These are phyloP conservation scores for Cryptotermes secundus DNA, from an alignment of 1,140 invertebrate genomes.

Conservation along the genomic window DNA sequence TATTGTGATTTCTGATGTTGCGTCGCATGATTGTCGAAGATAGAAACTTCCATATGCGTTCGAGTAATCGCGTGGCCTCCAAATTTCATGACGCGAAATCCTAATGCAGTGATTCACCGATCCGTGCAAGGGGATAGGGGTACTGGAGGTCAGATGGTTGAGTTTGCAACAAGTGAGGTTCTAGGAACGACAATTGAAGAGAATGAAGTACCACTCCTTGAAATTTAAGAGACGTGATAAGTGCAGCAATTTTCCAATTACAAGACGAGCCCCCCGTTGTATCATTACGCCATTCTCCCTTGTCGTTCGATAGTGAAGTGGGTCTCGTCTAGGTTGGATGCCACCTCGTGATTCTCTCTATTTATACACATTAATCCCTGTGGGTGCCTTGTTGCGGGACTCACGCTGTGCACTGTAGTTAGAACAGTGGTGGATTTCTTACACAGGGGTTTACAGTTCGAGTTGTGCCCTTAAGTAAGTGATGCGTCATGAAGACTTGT, in stretches of 20 bases:
- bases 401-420: neutral
- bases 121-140: no score
- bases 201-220: neutral
- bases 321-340: neutral
- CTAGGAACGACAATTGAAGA: neutral
- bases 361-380: neutral
- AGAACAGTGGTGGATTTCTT: neutral
- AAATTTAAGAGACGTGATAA: neutral
- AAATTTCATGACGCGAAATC: no score
- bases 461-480: neutral
- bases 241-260: neutral
- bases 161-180: neutral
- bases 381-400: neutral
- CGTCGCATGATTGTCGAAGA: no score
- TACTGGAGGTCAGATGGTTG: no score
- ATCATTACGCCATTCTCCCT: neutral
- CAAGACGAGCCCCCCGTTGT: neutral
- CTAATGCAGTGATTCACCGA: neutral
- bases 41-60: no score
- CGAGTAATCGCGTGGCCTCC: no score
- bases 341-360: neutral
- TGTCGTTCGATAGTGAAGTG: neutral
- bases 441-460: no score
- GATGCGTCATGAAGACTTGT: no score
- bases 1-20: no score